phyloP scores from a whole-genome alignment of 2,888 invertebrate species.

The Patella pellucida region DNA sequence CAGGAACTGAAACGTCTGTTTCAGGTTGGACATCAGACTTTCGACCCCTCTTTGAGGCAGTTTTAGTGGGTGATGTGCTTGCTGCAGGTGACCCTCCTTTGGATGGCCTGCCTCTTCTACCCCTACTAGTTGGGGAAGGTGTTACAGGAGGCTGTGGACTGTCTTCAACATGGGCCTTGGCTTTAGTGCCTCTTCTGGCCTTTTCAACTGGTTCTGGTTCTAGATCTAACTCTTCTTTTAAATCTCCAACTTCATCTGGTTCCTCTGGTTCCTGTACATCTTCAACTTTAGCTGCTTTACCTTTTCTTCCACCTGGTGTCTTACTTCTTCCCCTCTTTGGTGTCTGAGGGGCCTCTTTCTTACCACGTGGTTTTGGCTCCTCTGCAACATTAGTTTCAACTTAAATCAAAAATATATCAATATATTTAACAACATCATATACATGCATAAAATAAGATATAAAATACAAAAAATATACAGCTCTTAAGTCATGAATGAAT shows the following conservation, averaged over 20 bases:
- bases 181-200: background rate
- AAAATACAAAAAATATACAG: too few species aligned
- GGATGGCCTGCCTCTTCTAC: slow-evolving; percentile 8
- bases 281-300: slow-evolving; percentile 12
- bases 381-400: background rate
- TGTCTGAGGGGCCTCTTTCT: background rate
- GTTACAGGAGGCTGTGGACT: background rate
- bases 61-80: background rate
- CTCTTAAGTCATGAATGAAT: too few species aligned
- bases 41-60: slow-evolving; percentile 15
- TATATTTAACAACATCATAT: too few species aligned
- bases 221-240: slow-evolving; percentile 9
- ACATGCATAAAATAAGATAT: too few species aligned
- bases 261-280: slow-evolving; percentile 14
- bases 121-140: background rate
- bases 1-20: too few species aligned
- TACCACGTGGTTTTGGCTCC: background rate
- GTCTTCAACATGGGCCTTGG: slow-evolving; percentile 3
- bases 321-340: background rate
- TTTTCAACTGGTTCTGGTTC: slow-evolving; percentile 9
- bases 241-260: slow-evolving; percentile 16
- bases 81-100: background rate
- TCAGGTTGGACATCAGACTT: background rate
- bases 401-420: background rate
- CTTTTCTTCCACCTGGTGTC: slow-evolving; percentile 10